Percentiles rank a stretch among this genome's conserved stretches.
These are phyloP conservation scores for Cynoglossus semilaevis DNA, from an alignment of 2,113 vertebrate species.

Conservation along the genomic window DNA sequence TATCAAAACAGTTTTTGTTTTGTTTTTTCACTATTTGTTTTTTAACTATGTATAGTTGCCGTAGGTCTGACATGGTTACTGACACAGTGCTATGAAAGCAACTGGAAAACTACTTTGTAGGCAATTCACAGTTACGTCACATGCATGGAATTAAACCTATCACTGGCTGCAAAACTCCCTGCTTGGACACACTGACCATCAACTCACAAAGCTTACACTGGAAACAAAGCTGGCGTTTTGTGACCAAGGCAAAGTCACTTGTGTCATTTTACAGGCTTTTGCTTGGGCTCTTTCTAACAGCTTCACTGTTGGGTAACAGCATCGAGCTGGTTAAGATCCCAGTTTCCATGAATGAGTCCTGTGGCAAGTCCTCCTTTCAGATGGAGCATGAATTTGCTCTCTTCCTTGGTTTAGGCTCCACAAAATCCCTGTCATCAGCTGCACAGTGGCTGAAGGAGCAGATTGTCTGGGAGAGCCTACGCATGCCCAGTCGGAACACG, in stretches of 20 bases:
- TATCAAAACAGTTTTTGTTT: not conserved
- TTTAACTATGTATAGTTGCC: not conserved
- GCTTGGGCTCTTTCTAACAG: conserved; percentile 7
- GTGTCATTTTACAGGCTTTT: conserved; percentile 26
- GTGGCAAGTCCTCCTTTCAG: conserved; percentile 61
- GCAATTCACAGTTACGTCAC: conserved; percentile 20
- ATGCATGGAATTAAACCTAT: conserved; percentile 18
- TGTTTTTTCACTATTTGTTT: too few species aligned
- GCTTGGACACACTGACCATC: conserved; percentile 24
- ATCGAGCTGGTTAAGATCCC: conserved; percentile 11
- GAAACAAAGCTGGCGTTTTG: conserved; percentile 21
- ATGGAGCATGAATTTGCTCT: conserved; percentile 96
- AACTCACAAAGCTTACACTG: conserved; percentile 30
- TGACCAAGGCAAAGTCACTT: conserved; percentile 33
- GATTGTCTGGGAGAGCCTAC: conserved; percentile 91
- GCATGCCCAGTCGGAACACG: conserved; percentile 93
- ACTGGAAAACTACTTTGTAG: conserved; percentile 5
- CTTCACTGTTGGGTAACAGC: conserved; percentile 22
- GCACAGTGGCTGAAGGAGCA: conserved; percentile 84
- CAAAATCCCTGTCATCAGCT: conserved; percentile 82
- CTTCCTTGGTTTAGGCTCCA: conserved; percentile 88
- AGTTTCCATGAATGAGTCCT: conserved; percentile 9
- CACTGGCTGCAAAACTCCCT: not conserved
- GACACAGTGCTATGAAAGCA: conserved; percentile 12
- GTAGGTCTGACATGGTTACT: conserved; percentile 1